A percentile compares a stretch with the other conserved stretches of the same genome.
phyloP scores from a whole-genome alignment of 2,888 invertebrate genomes.

The Temnothorax rugatulus region DNA sequence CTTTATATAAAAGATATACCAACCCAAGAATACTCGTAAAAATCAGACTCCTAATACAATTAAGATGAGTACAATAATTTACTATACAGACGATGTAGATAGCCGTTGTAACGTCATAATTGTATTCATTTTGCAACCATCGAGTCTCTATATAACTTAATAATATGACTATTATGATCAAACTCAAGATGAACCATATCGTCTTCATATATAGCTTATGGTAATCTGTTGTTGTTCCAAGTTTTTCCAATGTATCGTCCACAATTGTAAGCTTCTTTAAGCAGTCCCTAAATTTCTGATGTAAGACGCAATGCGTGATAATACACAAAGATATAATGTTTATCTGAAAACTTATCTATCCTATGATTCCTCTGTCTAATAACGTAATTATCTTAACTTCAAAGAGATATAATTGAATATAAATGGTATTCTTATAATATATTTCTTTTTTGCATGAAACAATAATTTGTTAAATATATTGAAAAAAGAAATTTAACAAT shows the following conservation, averaged over 20 bases:
- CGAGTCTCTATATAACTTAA: not conserved
- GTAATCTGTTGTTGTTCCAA: constrained; percentile 16
- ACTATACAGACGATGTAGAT: not conserved
- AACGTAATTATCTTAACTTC: not conserved
- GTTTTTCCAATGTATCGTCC: not conserved
- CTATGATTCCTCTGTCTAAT: constrained; percentile 1
- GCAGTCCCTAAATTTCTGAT: constrained; percentile 13
- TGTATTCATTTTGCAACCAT: not conserved
- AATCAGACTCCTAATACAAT: not conserved
- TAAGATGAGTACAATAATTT: not conserved
- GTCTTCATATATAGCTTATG: not conserved
- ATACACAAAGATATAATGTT: not conserved
- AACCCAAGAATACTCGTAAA: not conserved
- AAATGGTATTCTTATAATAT: not conserved
- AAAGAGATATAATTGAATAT: not conserved
- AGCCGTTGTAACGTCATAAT: not conserved
- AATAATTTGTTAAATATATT: not conserved
- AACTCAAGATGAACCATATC: not conserved
- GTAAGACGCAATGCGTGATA: not conserved
- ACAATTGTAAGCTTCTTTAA: constrained; percentile 18
- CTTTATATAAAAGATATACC: not conserved
- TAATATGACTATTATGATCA: not conserved
- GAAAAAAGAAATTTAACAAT: not conserved
- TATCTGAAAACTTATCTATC: not conserved
- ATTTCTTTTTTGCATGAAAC: not conserved